Percentiles rank a stretch among this genome's conserved stretches.
Conservation (phyloP, 2,888 invertebrate genomes). For the Syrphus vitripennis region DNA sequence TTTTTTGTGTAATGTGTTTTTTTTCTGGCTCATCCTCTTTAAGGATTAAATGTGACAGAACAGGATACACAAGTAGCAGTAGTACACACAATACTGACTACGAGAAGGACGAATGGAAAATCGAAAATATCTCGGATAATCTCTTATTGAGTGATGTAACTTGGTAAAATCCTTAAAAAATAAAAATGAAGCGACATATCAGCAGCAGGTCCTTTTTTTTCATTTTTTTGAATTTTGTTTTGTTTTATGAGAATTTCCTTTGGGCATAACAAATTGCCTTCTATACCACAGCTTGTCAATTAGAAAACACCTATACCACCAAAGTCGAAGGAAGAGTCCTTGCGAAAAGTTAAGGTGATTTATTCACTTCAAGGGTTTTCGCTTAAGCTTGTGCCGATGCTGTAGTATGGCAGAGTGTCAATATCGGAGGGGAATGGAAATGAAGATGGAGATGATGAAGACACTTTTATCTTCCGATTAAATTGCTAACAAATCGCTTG, state of each 20-base stretch:
- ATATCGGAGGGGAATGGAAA: not conserved
- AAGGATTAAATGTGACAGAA: conserved; percentile 59
- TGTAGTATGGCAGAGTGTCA: not conserved
- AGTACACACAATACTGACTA: not conserved
- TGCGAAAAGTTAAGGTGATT: conserved; percentile 39
- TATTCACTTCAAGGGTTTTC: conserved; percentile 52
- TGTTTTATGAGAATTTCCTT: conserved; percentile 61
- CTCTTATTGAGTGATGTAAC: conserved; percentile 67
- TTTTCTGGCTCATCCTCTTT: conserved; percentile 36
- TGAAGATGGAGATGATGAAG: conserved; percentile 4
- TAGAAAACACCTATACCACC: conserved; percentile 46
- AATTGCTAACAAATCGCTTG: conserved; percentile 66
- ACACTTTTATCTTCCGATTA: conserved; percentile 60
- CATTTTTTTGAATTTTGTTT: conserved; percentile 32
- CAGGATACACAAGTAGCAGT: not conserved
- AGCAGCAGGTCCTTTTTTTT: conserved; percentile 36
- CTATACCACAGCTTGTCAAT: conserved; percentile 50
- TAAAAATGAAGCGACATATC: conserved; percentile 44
- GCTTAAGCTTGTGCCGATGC: not conserved
- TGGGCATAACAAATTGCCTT: conserved; percentile 52
- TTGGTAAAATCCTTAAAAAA: conserved; percentile 52
- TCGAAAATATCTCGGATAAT: conserved; percentile 66
- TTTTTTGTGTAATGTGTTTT: not conserved
- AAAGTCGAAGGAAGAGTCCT: conserved; percentile 13
- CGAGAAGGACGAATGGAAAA: conserved; percentile 17